Conservation (phyloP, 1,140 invertebrate genomes). For the Mycetomoellerius zeteki region DNA sequence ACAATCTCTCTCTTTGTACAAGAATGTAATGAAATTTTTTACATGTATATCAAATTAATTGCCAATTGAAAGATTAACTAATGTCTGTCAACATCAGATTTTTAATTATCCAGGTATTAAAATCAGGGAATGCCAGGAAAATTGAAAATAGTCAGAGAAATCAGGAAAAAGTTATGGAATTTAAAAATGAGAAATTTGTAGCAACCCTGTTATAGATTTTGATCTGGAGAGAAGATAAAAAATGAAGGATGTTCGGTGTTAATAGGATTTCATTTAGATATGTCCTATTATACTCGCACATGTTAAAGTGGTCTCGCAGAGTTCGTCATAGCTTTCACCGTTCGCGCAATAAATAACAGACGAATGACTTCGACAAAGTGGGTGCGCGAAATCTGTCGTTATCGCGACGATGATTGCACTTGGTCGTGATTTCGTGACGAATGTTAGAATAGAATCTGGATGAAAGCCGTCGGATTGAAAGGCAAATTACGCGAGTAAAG, state of each 20-base stretch:
- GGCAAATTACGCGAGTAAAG: not conserved
- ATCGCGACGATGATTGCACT: not conserved
- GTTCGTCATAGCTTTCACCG: constrained; percentile 9
- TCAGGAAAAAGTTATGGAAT: too few relatives aligned
- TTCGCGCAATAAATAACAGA: not conserved
- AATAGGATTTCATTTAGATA: constrained; percentile 11
- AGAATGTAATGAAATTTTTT: not conserved
- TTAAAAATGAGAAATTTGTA: too few relatives aligned
- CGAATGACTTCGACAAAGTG: not conserved
- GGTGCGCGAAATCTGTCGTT: constrained; percentile 3
- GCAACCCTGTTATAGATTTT: not conserved
- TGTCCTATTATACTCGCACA: not conserved
- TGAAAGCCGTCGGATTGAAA: constrained; percentile 35
- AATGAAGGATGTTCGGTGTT: not conserved
- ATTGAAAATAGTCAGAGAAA: too few relatives aligned
- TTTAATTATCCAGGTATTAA: too few relatives aligned
- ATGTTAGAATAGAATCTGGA: constrained; percentile 27
- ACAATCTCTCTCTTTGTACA: not conserved
- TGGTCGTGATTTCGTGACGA: not conserved
- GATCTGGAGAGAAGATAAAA: not conserved
- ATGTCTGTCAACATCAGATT: not conserved
- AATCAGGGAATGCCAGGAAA: too few relatives aligned
- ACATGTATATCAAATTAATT: not conserved
- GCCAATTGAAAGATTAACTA: not conserved
- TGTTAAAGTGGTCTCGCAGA: constrained; percentile 1